Evolutionary conservation across 2,888 invertebrate genomes (phyloP).

Genomic region (Parnassius apollo): DNA sequence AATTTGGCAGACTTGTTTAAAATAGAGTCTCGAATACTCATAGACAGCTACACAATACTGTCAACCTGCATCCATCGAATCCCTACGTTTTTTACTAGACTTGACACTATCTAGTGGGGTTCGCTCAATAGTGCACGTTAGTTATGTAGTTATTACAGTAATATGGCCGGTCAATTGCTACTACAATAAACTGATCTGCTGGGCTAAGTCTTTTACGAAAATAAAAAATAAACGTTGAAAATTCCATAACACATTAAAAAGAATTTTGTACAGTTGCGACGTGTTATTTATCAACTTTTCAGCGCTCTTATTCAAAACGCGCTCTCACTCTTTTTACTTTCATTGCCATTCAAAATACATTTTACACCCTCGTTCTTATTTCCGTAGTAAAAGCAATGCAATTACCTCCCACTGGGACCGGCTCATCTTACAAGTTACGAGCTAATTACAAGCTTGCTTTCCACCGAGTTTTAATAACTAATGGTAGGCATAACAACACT

Average conservation of each 20-base stretch:
- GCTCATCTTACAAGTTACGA: slow-evolving; percentile 49
- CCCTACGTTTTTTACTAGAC: too few relatives aligned
- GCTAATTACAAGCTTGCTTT: slow-evolving; percentile 58
- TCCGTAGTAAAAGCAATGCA: slow-evolving; percentile 5
- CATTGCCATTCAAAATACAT: slow-evolving; percentile 23
- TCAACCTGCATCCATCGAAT: too few relatives aligned
- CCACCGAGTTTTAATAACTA: slow-evolving; percentile 55
- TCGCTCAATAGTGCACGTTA: too few relatives aligned
- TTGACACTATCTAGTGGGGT: too few relatives aligned
- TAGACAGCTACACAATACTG: too few relatives aligned
- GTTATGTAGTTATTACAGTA: too few relatives aligned
- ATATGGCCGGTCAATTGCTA: too few relatives aligned
- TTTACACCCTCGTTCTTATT: slow-evolving; percentile 18
- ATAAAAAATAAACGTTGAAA: not conserved
- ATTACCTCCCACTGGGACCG: slow-evolving; percentile 17
- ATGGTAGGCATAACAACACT: slow-evolving; percentile 28
- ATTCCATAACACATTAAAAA: slow-evolving; percentile 5
- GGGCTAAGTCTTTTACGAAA: too few relatives aligned
- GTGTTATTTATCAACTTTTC: slow-evolving; percentile 1
- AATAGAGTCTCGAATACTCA: too few relatives aligned
- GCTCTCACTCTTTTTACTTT: slow-evolving; percentile 5
- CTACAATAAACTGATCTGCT: too few relatives aligned
- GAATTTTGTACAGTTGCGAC: not conserved
- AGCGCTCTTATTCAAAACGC: slow-evolving; percentile 9
- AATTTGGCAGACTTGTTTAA: too few relatives aligned